phyloP scores from a whole-genome alignment of 2,113 vertebrate genomes.

The Salvelinus namaycush region DNA sequence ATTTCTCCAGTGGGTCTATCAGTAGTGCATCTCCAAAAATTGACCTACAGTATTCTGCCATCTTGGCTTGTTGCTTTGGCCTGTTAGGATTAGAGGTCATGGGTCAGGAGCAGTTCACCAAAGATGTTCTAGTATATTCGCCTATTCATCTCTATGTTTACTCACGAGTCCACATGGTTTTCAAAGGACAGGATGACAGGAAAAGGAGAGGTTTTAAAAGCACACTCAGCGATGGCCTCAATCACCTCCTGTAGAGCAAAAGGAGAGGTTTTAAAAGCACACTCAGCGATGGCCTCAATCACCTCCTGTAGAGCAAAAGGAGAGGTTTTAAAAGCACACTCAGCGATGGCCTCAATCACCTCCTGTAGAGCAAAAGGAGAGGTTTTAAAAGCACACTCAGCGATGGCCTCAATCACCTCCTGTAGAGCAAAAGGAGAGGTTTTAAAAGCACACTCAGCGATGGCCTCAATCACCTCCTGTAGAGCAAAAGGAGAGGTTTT shows the following conservation, averaged over 20 bases:
- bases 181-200: constrained; percentile 97
- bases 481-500: constrained; percentile 76
- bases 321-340: constrained; percentile 97
- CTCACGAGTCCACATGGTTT: constrained; percentile 99
- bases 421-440: constrained; percentile 69
- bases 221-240: constrained; percentile 97
- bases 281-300: constrained; percentile 98
- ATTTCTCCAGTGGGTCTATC: constrained; percentile 94
- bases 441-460: constrained; percentile 99
- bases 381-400: constrained; percentile 98
- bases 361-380: constrained; percentile 75
- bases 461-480: constrained; percentile 98
- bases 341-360: constrained; percentile 98
- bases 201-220: constrained; percentile 98
- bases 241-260: constrained; percentile 87
- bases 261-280: constrained; percentile 92
- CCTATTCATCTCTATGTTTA: constrained; percentile 26
- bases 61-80: constrained; percentile 97
- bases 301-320: constrained; percentile 82
- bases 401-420: constrained; percentile 99
- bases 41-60: constrained; percentile 96
- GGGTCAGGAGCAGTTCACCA: neutral
- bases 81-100: constrained; percentile 57
- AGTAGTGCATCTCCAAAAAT: constrained; percentile 95
- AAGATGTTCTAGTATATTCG: neutral